Evolutionary conservation across 2,888 invertebrate species (phyloP).

Genomic region (Melanotus villosus): DNA sequence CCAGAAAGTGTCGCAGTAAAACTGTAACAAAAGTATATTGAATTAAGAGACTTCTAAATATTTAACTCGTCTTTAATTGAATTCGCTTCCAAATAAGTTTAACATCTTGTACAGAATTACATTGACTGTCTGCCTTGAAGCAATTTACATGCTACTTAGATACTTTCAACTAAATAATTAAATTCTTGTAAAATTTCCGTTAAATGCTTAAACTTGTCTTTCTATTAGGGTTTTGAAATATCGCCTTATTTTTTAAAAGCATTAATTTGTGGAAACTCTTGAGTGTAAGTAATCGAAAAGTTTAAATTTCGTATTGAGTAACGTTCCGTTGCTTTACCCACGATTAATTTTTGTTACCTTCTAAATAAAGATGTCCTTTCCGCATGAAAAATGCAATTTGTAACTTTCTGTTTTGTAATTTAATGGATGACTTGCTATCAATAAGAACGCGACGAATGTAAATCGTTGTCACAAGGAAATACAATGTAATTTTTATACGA

Average conservation of each 20-base stretch:
- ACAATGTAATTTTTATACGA: not conserved
- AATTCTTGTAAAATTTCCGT: constrained; percentile 26
- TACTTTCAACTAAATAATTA: constrained; percentile 30
- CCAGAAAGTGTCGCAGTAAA: too few species aligned
- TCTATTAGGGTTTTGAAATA: not conserved
- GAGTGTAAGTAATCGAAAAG: constrained; percentile 10
- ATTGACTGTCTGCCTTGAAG: constrained; percentile 1
- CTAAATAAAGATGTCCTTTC: constrained; percentile 35
- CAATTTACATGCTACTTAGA: constrained; percentile 20
- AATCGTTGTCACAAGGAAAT: constrained; percentile 31
- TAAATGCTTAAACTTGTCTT: constrained; percentile 14
- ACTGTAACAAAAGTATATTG: not conserved
- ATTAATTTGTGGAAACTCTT: not conserved
- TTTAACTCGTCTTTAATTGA: not conserved
- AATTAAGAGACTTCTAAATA: not conserved
- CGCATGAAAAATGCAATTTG: constrained; percentile 34
- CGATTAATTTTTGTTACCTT: constrained; percentile 28
- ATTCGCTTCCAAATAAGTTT: constrained; percentile 13
- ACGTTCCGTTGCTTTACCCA: constrained; percentile 26
- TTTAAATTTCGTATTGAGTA: constrained; percentile 14
- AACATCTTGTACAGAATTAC: constrained; percentile 4
- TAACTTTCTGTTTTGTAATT: constrained; percentile 32
- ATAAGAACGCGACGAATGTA: constrained; percentile 29
- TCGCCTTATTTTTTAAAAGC: constrained; percentile 14
- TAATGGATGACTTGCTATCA: constrained; percentile 29